Percentiles rank a stretch among this genome's conserved stretches.
Evolutionary conservation across 30 jellyfish, hydroid and myxozoan genomes (phyloP).

Genomic region (Cassiopea andromeda): DNA sequence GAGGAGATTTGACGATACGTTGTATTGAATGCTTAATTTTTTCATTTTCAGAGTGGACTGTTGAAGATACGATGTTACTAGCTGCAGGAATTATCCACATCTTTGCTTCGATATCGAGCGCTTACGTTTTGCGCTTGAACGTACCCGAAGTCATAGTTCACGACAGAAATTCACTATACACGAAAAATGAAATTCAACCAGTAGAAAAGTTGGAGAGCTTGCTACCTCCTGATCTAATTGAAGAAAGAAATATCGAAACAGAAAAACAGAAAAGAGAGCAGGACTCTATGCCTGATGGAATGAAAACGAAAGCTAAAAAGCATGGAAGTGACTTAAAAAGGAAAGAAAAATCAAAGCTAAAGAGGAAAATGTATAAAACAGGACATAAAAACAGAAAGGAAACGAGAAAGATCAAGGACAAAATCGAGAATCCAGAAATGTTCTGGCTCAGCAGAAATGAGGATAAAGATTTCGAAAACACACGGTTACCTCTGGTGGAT

Average conservation of each 20-base stretch:
- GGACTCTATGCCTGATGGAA: background rate
- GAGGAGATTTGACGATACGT: too few species aligned
- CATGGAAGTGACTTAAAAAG: background rate
- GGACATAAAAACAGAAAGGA: background rate
- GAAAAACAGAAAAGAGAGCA: background rate
- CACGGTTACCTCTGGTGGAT: background rate
- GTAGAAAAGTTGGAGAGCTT: background rate
- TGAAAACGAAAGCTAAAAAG: background rate
- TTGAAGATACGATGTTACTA: background rate
- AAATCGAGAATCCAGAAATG: background rate
- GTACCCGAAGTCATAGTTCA: constrained; percentile 13
- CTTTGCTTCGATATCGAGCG: background rate
- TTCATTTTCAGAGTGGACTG: background rate
- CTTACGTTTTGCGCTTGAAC: constrained; percentile 9
- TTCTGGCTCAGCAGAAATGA: background rate
- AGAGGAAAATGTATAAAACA: background rate
- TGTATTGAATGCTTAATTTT: background rate
- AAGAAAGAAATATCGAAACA: background rate
- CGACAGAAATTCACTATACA: background rate
- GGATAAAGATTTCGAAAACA: background rate
- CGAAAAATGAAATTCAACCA: background rate
- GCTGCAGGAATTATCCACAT: background rate
- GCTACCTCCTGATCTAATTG: background rate
- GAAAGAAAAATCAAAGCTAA: background rate
- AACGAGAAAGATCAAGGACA: background rate